Conservation (phyloP, 2,113 vertebrate species). For the Hymenochirus boettgeri region DNA sequence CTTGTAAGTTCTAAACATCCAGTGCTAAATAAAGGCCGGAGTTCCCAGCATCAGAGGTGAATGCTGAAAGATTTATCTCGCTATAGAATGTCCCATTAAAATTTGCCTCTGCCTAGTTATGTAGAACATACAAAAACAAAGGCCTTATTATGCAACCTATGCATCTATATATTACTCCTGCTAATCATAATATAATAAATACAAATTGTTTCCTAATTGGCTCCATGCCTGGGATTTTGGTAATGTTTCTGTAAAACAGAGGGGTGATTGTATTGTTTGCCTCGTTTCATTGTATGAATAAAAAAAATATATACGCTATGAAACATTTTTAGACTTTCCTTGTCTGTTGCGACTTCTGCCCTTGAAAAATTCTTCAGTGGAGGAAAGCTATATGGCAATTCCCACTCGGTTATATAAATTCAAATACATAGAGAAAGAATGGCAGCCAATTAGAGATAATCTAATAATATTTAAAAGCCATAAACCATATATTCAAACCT, state of each 20-base stretch:
- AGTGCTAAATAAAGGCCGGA: conserved; percentile 45
- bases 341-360: too few species aligned
- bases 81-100: conserved; percentile 1
- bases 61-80: conserved; percentile 19
- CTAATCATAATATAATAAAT: background rate
- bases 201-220: background rate
- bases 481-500: too few species aligned
- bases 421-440: too few species aligned
- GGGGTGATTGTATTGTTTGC: too few species aligned
- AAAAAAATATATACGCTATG: too few species aligned
- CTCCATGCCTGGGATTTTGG: background rate
- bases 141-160: background rate
- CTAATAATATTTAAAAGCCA: too few species aligned
- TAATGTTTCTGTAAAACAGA: background rate
- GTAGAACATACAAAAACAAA: background rate
- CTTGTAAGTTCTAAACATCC: conserved; percentile 14
- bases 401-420: too few species aligned
- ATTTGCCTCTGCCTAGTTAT: background rate
- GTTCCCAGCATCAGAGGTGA: background rate
- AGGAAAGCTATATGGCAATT: too few species aligned
- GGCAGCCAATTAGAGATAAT: too few species aligned
- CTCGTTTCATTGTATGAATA: too few species aligned
- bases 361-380: too few species aligned
- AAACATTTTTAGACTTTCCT: too few species aligned
- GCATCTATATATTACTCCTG: background rate